A percentile compares a stretch with the other conserved stretches of the same genome.
Conservation (phyloP, 2,888 invertebrate genomes). For the Eristalis arbustorum region DNA sequence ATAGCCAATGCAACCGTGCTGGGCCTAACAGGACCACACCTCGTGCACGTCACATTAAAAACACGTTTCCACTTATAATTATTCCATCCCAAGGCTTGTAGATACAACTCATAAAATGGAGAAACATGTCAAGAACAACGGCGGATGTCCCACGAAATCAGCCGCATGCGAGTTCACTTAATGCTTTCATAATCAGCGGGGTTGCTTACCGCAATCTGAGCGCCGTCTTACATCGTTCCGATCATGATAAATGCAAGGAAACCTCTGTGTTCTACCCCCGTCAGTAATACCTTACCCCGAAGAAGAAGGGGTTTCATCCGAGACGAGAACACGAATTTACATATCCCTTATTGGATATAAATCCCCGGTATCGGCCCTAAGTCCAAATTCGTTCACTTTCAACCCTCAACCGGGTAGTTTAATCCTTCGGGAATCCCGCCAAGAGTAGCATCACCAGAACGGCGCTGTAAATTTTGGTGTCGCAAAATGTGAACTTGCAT, state of each 20-base stretch:
- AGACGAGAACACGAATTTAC: conserved; percentile 27
- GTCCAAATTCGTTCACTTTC: conserved; percentile 24
- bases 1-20: conserved; percentile 13
- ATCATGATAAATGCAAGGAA: conserved; percentile 27
- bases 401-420: conserved; percentile 24
- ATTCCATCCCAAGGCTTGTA: not conserved
- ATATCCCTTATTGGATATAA: conserved; percentile 9
- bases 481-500: conserved; percentile 20
- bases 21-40: conserved; percentile 41
- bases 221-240: not conserved
- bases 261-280: not conserved
- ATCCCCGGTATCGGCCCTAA: conserved; percentile 15
- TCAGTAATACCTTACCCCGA: conserved; percentile 3
- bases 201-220: not conserved
- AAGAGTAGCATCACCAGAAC: conserved; percentile 5
- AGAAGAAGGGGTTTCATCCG: conserved; percentile 27
- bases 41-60: conserved; percentile 40
- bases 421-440: conserved; percentile 17
- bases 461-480: conserved; percentile 24
- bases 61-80: not conserved
- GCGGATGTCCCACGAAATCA: conserved; percentile 16
- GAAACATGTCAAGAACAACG: not conserved
- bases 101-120: conserved; percentile 17
- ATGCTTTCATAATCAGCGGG: conserved; percentile 45
- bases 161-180: conserved; percentile 24